These are phyloP conservation scores for Zaprionus obscuricornis DNA, from an alignment of 2,888 invertebrate species.

Conservation along the genomic window DNA sequence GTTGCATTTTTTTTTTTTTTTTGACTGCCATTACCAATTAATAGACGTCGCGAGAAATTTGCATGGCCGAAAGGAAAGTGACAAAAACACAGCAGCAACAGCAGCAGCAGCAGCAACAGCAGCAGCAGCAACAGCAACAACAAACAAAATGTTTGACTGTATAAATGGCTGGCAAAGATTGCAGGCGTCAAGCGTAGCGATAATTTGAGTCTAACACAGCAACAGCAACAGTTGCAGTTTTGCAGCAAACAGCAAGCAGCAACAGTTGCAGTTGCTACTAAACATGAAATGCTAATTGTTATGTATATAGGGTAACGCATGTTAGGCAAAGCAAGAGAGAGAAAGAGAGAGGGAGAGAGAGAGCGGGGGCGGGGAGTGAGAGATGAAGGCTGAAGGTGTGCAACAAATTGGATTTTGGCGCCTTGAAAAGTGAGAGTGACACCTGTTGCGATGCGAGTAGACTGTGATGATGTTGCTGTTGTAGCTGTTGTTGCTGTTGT, in stretches of 20 bases:
- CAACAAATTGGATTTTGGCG: conserved; percentile 47
- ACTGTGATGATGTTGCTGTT: neutral
- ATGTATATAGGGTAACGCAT: conserved; percentile 60
- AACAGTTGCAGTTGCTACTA: conserved; percentile 18
- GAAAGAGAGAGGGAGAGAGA: neutral
- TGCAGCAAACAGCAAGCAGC: conserved; percentile 15
- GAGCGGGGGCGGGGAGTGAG: neutral
- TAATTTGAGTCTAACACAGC: conserved; percentile 46
- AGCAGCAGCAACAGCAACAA: neutral
- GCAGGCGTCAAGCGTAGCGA: conserved; percentile 54
- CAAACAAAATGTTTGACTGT: conserved; percentile 24
- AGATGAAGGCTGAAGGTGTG: conserved; percentile 19
- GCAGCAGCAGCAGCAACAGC: neutral
- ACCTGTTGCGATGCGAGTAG: conserved; percentile 43
- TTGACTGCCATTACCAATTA: conserved; percentile 72
- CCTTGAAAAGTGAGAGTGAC: conserved; percentile 71
- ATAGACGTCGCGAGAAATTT: conserved; percentile 73
- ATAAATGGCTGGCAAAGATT: conserved; percentile 49
- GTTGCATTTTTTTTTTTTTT: conserved; percentile 34
- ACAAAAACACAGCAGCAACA: conserved; percentile 42
- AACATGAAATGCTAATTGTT: conserved; percentile 69
- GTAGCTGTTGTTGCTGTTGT: conserved; percentile 27
- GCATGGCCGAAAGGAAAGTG: conserved; percentile 72
- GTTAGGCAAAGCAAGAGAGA: neutral
- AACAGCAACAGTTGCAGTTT: conserved; percentile 18